phyloP scores from a whole-genome alignment of 2,888 invertebrate species.

The Carterocephalus palaemon region DNA sequence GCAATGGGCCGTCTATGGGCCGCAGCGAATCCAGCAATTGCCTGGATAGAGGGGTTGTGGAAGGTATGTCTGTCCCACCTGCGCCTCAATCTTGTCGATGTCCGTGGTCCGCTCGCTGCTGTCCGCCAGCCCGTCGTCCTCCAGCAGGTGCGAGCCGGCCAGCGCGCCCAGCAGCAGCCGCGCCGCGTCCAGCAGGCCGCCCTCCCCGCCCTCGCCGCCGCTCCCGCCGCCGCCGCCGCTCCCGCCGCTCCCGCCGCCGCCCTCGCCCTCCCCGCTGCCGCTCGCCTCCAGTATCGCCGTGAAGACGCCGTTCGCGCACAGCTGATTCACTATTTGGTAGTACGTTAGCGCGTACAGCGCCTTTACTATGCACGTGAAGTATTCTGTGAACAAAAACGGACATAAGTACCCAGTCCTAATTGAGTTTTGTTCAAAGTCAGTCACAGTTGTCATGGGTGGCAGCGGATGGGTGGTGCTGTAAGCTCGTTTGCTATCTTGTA shows the following conservation, averaged over 20 bases:
- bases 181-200: slow-evolving; percentile 44
- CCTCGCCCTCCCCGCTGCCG: slow-evolving; percentile 15
- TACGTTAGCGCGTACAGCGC: slow-evolving; percentile 93
- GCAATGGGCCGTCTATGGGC: too few species aligned
- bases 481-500: too few species aligned
- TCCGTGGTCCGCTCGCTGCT: slow-evolving; percentile 40
- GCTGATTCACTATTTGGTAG: slow-evolving; percentile 91
- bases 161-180: slow-evolving; percentile 49
- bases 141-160: slow-evolving; percentile 78
- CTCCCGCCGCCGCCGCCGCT: slow-evolving; percentile 26
- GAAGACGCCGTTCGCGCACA: slow-evolving; percentile 83
- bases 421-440: too few species aligned
- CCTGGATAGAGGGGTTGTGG: too few species aligned
- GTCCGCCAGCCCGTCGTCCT: slow-evolving; percentile 68
- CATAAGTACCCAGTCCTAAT: too few species aligned
- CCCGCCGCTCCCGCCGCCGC: slow-evolving; percentile 25
- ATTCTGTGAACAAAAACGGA: slow-evolving; percentile 77
- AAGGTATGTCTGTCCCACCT: too few species aligned
- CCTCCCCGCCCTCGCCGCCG: slow-evolving; percentile 29
- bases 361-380: slow-evolving; percentile 92
- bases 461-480: too few species aligned
- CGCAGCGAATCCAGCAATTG: too few species aligned
- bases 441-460: too few species aligned
- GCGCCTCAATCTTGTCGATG: slow-evolving; percentile 52
- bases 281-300: slow-evolving; percentile 69